phyloP scores from a whole-genome alignment of 2,888 invertebrate species.

The Aspidiotus rigidus region DNA sequence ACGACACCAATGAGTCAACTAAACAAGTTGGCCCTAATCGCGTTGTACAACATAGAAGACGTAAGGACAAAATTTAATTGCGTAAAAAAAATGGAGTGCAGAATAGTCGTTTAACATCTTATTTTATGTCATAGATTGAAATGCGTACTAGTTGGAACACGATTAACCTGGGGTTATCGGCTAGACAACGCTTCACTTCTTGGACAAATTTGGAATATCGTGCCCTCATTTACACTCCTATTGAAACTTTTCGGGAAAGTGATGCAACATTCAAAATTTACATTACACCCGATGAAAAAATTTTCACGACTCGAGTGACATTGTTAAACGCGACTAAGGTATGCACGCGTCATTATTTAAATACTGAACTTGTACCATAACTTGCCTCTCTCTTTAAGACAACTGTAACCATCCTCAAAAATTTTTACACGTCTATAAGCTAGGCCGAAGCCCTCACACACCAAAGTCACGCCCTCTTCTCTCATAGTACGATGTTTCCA shows the following conservation, averaged over 20 bases:
- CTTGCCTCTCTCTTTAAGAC: no score
- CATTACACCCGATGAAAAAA: constrained; percentile 49
- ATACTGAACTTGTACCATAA: no score
- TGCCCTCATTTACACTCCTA: constrained; percentile 65
- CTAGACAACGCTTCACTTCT: constrained; percentile 62
- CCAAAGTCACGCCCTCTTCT: no score
- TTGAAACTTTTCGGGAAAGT: constrained; percentile 68
- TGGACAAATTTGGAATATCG: constrained; percentile 66
- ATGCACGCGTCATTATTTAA: background rate
- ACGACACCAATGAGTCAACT: constrained; percentile 65
- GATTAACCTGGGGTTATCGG: constrained; percentile 64
- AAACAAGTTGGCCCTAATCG: constrained; percentile 56
- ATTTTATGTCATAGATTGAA: background rate
- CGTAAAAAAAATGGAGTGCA: background rate
- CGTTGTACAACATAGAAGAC: constrained; percentile 58
- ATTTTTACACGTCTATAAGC: no score
- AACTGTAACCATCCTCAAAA: no score
- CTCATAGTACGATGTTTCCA: no score
- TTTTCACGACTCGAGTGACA: constrained; percentile 60
- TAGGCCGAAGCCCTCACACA: no score
- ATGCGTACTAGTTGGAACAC: constrained; percentile 56
- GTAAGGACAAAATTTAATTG: constrained; percentile 43
- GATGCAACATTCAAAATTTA: constrained; percentile 63
- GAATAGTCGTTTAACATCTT: no score
- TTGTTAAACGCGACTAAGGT: constrained; percentile 46